phyloP scores from a whole-genome alignment of 2,888 invertebrate genomes.

The Sminthurinus aureus region DNA sequence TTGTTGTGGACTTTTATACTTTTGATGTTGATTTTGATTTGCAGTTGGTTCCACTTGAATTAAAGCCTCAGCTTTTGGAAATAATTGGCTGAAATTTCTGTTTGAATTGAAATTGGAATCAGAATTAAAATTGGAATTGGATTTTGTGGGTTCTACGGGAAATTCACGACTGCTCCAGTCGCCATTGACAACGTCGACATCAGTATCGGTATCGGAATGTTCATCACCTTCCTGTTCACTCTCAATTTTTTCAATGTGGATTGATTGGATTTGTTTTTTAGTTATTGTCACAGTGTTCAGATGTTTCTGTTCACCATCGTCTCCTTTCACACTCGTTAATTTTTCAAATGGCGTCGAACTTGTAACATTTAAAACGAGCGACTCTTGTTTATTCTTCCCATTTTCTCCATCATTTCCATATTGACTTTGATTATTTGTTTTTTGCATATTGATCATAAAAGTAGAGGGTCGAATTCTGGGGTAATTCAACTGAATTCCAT shows the following conservation, averaged over 20 bases:
- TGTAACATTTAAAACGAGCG: not conserved
- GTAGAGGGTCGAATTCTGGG: slow-evolving; percentile 24
- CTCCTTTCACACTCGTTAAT: too few species aligned
- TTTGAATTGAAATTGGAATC: not conserved
- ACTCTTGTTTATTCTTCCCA: not conserved
- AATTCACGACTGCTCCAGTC: slow-evolving; percentile 17
- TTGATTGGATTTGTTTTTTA: not conserved
- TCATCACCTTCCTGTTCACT: not conserved
- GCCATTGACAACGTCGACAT: not conserved
- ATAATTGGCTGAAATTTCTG: not conserved
- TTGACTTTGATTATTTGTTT: not conserved
- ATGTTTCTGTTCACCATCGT: too few species aligned
- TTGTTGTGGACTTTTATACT: slow-evolving; percentile 2
- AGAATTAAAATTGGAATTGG: not conserved
- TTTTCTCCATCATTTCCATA: not conserved
- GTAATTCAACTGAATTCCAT: slow-evolving; percentile 19
- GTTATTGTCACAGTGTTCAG: not conserved
- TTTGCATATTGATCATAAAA: slow-evolving; percentile 10
- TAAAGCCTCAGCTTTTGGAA: slow-evolving; percentile 34
- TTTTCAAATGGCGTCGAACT: too few species aligned
- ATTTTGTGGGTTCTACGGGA: not conserved
- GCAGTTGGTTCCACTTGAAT: slow-evolving; percentile 3
- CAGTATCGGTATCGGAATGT: not conserved
- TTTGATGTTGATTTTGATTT: not conserved
- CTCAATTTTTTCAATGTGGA: not conserved